Percentiles rank a stretch among this genome's conserved stretches.
phyloP scores from a whole-genome alignment of 1,140 invertebrate genomes.

The Piezodorus guildinii region DNA sequence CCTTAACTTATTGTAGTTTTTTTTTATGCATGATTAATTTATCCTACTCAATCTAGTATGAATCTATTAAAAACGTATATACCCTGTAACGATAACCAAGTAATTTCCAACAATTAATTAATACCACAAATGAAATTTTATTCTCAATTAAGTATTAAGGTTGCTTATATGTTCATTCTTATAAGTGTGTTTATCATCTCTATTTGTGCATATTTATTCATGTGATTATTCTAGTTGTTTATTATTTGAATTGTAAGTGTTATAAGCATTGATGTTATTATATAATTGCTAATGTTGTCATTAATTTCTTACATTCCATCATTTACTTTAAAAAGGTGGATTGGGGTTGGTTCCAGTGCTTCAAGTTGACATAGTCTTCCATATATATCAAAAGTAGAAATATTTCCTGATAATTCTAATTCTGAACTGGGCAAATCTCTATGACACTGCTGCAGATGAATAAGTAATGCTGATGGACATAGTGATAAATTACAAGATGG shows the following conservation, averaged over 20 bases:
- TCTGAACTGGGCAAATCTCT: not conserved
- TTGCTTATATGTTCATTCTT: too few relatives aligned
- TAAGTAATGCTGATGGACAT: conserved; percentile 11
- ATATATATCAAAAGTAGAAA: not conserved
- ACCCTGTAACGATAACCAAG: too few relatives aligned
- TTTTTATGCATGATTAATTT: too few relatives aligned
- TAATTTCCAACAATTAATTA: too few relatives aligned
- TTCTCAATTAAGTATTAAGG: too few relatives aligned
- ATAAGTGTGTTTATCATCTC: too few relatives aligned
- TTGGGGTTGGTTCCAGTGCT: not conserved
- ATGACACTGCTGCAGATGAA: conserved; percentile 4
- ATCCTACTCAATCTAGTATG: too few relatives aligned
- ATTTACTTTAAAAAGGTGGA: not conserved
- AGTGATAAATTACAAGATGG: not conserved
- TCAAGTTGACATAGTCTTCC: not conserved
- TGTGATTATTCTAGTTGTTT: not conserved
- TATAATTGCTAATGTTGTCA: not conserved
- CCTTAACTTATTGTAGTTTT: too few relatives aligned
- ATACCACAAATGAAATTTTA: too few relatives aligned
- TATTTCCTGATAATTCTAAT: not conserved
- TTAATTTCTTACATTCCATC: not conserved
- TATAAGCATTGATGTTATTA: not conserved
- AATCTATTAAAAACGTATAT: too few relatives aligned
- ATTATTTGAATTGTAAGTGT: not conserved
- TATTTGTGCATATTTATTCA: too few relatives aligned